phyloP scores from a whole-genome alignment of 1,140 invertebrate species.

The Halesus radiatus region DNA sequence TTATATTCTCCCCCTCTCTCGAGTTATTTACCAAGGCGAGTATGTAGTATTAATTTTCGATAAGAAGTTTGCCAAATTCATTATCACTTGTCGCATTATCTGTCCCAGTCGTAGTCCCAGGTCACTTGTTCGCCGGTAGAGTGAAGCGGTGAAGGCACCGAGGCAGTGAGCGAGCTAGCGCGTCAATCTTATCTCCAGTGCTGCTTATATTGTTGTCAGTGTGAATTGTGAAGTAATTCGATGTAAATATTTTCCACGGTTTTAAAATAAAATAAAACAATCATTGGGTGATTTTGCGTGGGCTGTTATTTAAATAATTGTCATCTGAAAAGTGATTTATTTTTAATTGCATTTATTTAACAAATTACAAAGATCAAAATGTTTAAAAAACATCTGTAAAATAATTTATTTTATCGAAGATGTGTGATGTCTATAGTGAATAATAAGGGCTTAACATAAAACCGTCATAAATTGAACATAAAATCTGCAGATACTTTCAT shows the following conservation, averaged over 20 bases:
- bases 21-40: neutral
- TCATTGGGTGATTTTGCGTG: no score
- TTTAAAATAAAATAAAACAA: no score
- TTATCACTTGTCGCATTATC: neutral
- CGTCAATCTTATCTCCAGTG: neutral
- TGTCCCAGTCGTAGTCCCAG: neutral
- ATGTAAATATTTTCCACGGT: no score
- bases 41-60: neutral
- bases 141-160: no score
- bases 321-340: no score
- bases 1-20: neutral
- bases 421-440: no score
- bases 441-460: no score
- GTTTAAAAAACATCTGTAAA: no score
- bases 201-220: neutral
- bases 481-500: neutral
- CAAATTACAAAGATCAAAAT: no score
- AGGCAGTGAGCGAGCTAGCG: neutral
- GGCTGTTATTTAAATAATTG: no score
- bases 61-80: constrained; percentile 5
- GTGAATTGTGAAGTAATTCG: neutral
- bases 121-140: neutral
- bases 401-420: no score
- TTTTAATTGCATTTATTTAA: no score
- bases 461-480: neutral